A percentile compares a stretch with the other conserved stretches of the same genome.
Conservation (phyloP, 2,888 invertebrate species). For the Bombyx huttoni region DNA sequence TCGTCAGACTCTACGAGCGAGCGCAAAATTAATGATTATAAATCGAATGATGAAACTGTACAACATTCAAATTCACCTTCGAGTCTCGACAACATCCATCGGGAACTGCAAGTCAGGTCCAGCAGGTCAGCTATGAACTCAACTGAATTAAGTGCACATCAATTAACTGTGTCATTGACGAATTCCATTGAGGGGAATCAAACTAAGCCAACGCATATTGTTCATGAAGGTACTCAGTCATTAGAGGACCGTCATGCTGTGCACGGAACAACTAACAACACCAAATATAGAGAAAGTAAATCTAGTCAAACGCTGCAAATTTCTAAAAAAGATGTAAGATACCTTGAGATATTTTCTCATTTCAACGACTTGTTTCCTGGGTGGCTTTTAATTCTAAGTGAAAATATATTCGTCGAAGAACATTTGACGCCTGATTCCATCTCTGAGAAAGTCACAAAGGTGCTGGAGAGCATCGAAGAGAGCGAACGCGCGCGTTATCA, state of each 20-base stretch:
- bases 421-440: not conserved
- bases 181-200: not conserved
- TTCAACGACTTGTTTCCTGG: not conserved
- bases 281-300: no score
- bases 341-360: not conserved
- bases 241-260: not conserved
- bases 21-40: not conserved
- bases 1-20: not conserved
- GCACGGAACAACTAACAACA: not conserved
- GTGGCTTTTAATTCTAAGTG: not conserved
- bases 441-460: not conserved
- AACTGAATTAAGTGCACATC: not conserved
- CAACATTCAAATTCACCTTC: not conserved
- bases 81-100: not conserved
- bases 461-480: slow-evolving; percentile 6
- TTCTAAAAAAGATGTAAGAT: not conserved
- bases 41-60: not conserved
- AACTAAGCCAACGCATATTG: not conserved
- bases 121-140: no score
- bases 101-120: no score
- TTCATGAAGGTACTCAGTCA: not conserved
- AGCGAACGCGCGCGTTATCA: slow-evolving; percentile 11
- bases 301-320: not conserved
- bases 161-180: not conserved
- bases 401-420: not conserved